Evolutionary conservation across 2,113 vertebrate species (phyloP).

Genomic region (Silurus glanis): DNA sequence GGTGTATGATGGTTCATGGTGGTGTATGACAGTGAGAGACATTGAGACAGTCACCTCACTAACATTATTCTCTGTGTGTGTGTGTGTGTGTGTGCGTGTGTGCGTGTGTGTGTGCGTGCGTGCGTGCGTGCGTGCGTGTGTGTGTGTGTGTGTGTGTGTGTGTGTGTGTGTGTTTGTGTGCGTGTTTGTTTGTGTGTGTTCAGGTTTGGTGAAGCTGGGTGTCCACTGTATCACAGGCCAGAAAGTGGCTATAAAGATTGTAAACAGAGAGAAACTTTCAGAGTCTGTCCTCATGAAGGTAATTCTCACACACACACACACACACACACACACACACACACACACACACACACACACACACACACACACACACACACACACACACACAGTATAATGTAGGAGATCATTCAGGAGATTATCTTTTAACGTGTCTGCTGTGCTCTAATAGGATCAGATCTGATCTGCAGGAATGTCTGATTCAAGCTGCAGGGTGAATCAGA

Average conservation of each 20-base stretch:
- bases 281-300: conserved; percentile 85
- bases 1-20: neutral
- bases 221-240: conserved; percentile 82
- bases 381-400: neutral
- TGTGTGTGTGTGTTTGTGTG: neutral
- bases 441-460: no score
- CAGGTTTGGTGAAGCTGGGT: conserved; percentile 81
- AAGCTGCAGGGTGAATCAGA: no score
- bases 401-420: no score
- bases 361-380: neutral
- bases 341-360: neutral
- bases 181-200: neutral
- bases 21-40: neutral
- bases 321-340: neutral
- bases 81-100: neutral
- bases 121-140: neutral
- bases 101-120: neutral
- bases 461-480: no score
- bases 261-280: conserved; percentile 80
- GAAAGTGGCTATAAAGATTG: conserved; percentile 84
- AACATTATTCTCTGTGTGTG: neutral
- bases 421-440: no score
- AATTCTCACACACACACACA: conserved; percentile 22
- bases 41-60: neutral
- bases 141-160: neutral